Base-by-base conservation (phyloP, 2,113 vertebrate genomes). In the Pithys albifrons region DNA sequence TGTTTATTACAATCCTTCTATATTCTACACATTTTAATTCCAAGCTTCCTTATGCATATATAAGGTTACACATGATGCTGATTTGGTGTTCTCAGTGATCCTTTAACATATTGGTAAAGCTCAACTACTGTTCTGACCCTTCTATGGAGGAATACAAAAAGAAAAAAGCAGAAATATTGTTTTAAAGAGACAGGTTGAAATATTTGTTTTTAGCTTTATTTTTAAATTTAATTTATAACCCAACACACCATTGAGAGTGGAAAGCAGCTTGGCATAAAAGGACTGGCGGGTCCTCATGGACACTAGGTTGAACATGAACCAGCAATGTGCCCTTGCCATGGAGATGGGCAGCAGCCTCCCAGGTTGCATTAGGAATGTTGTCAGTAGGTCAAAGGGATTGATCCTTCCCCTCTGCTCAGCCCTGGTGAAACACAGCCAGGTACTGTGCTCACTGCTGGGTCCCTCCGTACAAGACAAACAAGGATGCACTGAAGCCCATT, bases 231-330 rank as follows among this genome's bases (percentile, higher is more conserved):
- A 61, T 87, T 72, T 4, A 35, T 69, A 83, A 86, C 4, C 10
- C 61, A 31, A 37, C 29, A 22, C 12, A 46, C 17, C 1, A 5
- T 2, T 25, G 46, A 10, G 14, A 6, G 22, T 51, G 22, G 29
- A 51, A 85, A 91, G 35, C 20, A 77, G 20, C 25, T 81, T 80
- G 57, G 33, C 14, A 37, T 54, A 14, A 70, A 73, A 67, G 19
- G 19, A 55, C 18, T 13, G 8, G 17, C 1, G 1, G 5, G 12
- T 62, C 22, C 22, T 37, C 1, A 0, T 48, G 46, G 39, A 39
- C 28, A 17, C 9, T 12, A 43, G 9, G 20, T 19, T 72, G 33
- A 73, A 13, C 16, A 31, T 0, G 4, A 5, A 22, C 11, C 55
- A 70, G 14, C 0, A 0, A 28, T 1, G 1, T 33, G 64, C 27